Evolutionary conservation across 1,140 invertebrate genomes (phyloP), one percentile per base, ranked within the genome.

Genomic region (Halesus radiatus): DNA sequence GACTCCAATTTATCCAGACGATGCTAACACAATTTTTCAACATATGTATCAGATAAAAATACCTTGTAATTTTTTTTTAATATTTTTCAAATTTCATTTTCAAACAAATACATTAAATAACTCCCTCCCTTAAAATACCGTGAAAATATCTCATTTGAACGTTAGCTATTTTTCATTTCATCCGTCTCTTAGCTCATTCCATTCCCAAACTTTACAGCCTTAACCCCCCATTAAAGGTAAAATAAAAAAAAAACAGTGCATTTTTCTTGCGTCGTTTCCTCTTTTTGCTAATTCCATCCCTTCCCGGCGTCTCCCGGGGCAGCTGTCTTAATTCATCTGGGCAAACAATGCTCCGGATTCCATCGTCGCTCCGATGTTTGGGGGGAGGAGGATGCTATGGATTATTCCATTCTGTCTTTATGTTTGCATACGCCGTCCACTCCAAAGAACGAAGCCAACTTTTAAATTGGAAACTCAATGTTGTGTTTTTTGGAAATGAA

Each of bases 241-340:
- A 56, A 56, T 56, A 56, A 56, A 56, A 26, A 64, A 29, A 32
- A 64, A 23, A 64, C 26, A 29, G 22, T 64, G 15, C 26, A 22
- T 64, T 64, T 64, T 32, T 60, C 18, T 60, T 45, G n/a, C 54
- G 16, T 10, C n/a, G 7, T 18, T 56, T 56, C 20, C n/a, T 56
- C 20, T 22, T 56, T 22, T 56, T 22, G 54, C 62, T 26, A 64
- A 64, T 26, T 64, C 26, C 26, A 64, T 64, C 26, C 62, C 62
- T 64, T 26, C 26, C 1, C 62, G 16, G 23, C 22, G n/a, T 56
- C 15, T 64, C 23, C 60, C 26, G 22, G 22, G 62, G 20, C 20
- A 29, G 23, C 37, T 70, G 29, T 70, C 66, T 70, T 70, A 70
- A 70, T 70, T 70, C 66, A 50, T 70, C 37, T 70, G 32, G 45